Base-by-base conservation (phyloP, 2,888 invertebrate genomes). In the Lasioglossum pauxillum region DNA sequence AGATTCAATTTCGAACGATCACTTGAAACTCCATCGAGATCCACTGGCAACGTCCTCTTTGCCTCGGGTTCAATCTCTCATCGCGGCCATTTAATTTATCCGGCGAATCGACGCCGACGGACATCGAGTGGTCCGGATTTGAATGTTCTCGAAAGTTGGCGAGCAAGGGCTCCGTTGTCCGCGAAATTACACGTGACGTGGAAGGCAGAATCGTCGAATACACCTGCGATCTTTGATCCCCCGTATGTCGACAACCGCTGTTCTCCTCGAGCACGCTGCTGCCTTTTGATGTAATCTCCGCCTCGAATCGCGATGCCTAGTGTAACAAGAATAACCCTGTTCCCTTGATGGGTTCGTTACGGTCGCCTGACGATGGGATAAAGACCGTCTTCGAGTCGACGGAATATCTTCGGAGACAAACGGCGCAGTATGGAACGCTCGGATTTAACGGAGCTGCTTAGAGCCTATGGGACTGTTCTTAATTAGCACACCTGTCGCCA, bases 1-100 rank as follows among this genome's bases (percentile, higher is more conserved):
- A 49, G 64, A 78, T 83, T 83, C 83, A 84, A 83, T 84, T 78
- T 31, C 53, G 27, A 75, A 53, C 53, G 75, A 83, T n/a, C 83
- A 7, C 10, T 27, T 4, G 23, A 1, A 44, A 72, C 38, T 38
- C 41, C 44, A 82, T 69, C 16, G 67, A 23, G 35, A 10, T 49
- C 35, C 81, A 10, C 5, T 74, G 16, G 74, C 53, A 77, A 19
- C 57, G 46, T 64, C 27, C 35, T 73, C 49, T 57, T 75, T 31
- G 16, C 10, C 27, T 8, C 10, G 27, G 57, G 31, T 77, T 77
- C 74, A 44, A 74, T 78, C 57, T 44, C n/a, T 19, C 41, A 16
- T 76, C 23, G n/a, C 1, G 23, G 41, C n/a, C 10, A 35, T 64
- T 38, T 53, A 76, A 41, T 77, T 74, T 64, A 44, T 19, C 19